Percentiles rank a stretch among this genome's conserved stretches.
These are phyloP conservation scores for Saccostrea glomerata DNA, from an alignment of 1,140 invertebrate species.

Conservation along the genomic window DNA sequence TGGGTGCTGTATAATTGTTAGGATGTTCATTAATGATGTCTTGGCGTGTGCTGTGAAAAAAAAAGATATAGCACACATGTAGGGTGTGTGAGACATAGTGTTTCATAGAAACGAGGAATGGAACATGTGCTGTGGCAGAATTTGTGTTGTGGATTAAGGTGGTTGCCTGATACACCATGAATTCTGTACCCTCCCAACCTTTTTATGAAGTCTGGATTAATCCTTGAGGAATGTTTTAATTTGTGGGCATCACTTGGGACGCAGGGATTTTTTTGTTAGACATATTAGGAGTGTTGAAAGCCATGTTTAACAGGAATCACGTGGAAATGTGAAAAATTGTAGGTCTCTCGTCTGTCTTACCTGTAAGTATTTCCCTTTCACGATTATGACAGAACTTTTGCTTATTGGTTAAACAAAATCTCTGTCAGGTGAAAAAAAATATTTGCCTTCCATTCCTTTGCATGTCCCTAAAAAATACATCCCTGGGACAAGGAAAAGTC, in stretches of 20 bases:
- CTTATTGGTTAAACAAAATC: background rate
- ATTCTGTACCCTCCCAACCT: conserved; percentile 15
- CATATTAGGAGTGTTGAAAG: background rate
- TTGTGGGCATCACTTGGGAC: background rate
- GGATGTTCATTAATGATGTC: conserved; percentile 18
- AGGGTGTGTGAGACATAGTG: conserved; percentile 25
- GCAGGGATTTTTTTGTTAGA: background rate
- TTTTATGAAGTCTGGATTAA: background rate
- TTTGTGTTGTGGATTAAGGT: conserved; percentile 19
- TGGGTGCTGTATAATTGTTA: conserved; percentile 21
- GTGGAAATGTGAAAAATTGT: background rate
- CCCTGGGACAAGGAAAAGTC: background rate
- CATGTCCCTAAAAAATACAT: background rate
- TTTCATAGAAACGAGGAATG: conserved; percentile 1
- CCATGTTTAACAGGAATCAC: too few relatives aligned
- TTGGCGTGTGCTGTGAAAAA: conserved; percentile 9
- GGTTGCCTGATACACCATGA: background rate
- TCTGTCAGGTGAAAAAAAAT: too few relatives aligned
- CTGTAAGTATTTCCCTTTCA: background rate
- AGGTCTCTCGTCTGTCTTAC: background rate
- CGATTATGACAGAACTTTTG: background rate
- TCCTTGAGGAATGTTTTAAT: conserved; percentile 1
- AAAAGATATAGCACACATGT: background rate
- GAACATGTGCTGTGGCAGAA: background rate
- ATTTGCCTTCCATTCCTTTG: background rate